Conservation (phyloP, 2,888 invertebrate genomes). For the Bhutanitis thaidina region DNA sequence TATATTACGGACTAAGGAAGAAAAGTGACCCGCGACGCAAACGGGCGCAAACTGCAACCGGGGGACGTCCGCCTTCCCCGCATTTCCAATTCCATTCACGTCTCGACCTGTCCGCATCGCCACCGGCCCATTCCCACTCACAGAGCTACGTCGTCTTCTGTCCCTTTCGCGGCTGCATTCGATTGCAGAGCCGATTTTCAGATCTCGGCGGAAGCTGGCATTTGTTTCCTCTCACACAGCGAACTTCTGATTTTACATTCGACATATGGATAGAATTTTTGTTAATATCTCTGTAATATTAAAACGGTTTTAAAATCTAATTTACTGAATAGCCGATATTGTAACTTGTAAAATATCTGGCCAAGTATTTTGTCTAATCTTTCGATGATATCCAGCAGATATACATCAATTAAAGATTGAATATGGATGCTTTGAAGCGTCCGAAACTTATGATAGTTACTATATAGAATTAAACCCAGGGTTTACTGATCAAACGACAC, state of each 20-base stretch:
- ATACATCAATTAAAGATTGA: too few species aligned
- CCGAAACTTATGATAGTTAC: too few species aligned
- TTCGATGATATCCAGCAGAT: too few species aligned
- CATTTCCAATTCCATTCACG: conserved; percentile 68
- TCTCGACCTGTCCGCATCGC: conserved; percentile 64
- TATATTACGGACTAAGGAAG: conserved; percentile 19
- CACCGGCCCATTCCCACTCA: conserved; percentile 40
- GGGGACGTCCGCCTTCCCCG: conserved; percentile 33
- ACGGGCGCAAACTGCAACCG: conserved; percentile 26
- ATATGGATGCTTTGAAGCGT: too few species aligned
- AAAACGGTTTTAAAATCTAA: too few species aligned
- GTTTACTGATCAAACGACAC: too few species aligned
- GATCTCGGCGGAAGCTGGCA: conserved; percentile 44
- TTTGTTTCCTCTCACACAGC: conserved; percentile 57
- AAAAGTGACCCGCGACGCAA: conserved; percentile 39
- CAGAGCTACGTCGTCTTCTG: conserved; percentile 15
- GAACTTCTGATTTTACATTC: conserved; percentile 55
- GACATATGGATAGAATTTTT: conserved; percentile 34
- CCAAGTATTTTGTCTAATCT: too few species aligned
- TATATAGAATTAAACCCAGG: too few species aligned
- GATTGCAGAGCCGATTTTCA: conserved; percentile 64
- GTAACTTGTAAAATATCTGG: too few species aligned
- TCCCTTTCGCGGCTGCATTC: conserved; percentile 44
- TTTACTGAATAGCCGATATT: too few species aligned
- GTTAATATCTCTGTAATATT: neutral